Conservation (phyloP, 2,113 vertebrate species). For the Menidia beryllina region DNA sequence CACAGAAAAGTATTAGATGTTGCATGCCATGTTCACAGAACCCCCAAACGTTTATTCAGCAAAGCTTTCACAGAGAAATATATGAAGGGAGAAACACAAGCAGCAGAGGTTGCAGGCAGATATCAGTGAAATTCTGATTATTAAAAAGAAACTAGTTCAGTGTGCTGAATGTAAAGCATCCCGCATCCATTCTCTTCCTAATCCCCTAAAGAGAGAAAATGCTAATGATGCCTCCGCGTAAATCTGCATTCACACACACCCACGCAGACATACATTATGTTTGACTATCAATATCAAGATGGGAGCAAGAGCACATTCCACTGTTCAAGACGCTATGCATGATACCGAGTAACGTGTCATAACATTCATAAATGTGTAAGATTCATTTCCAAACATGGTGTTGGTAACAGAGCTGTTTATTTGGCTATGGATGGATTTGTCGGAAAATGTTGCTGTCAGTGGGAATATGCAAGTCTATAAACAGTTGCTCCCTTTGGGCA, state of each 20-base stretch:
- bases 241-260: conserved; percentile 61
- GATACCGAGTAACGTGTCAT: conserved; percentile 58
- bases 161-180: conserved; percentile 76
- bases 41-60: conserved; percentile 82
- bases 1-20: conserved; percentile 70
- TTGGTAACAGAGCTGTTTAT: conserved; percentile 43
- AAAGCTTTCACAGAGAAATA: conserved; percentile 84
- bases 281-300: conserved; percentile 71
- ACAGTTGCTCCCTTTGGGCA: conserved; percentile 57
- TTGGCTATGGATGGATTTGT: conserved; percentile 34
- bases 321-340: conserved; percentile 67
- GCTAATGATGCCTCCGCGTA: conserved; percentile 64
- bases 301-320: conserved; percentile 73
- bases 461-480: conserved; percentile 57
- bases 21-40: conserved; percentile 80
- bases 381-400: conserved; percentile 52
- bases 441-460: conserved; percentile 17
- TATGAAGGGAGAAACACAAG: conserved; percentile 79
- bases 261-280: conserved; percentile 62
- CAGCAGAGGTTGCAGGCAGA: conserved; percentile 81
- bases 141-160: conserved; percentile 76
- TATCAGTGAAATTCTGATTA: conserved; percentile 71
- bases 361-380: conserved; percentile 72
- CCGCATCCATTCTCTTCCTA: conserved; percentile 64
- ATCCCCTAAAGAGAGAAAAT: conserved; percentile 64